Evolutionary conservation across 2,113 vertebrate genomes (phyloP).

Genomic region (Microcebus griseorufus): DNA sequence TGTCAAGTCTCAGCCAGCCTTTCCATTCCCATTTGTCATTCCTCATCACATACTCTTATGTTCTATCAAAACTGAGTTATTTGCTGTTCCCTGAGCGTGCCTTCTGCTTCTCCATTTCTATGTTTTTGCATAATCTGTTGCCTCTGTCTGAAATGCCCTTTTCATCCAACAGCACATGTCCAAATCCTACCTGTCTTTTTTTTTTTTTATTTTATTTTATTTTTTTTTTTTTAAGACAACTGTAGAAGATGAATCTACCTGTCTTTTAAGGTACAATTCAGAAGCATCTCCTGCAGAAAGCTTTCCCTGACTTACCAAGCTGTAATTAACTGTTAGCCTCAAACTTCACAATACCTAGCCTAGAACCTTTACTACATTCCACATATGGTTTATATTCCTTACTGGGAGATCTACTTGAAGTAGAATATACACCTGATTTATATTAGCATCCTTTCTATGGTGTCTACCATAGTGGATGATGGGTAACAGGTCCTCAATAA

Average conservation of each 20-base stretch:
- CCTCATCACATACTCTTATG: neutral
- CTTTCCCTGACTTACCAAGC: neutral
- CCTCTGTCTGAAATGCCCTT: constrained; percentile 31
- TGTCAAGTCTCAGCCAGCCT: neutral
- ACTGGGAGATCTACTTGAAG: neutral
- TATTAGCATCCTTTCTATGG: neutral
- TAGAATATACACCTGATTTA: neutral
- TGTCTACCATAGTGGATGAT: neutral
- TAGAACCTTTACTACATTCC: neutral
- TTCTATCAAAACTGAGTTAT: neutral
- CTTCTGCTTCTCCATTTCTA: neutral
- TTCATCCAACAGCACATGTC: neutral
- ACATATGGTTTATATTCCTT: constrained; percentile 14
- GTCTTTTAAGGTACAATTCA: neutral
- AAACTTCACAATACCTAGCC: neutral
- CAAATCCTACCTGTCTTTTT: neutral
- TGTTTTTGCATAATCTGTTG: neutral
- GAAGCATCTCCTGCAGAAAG: constrained; percentile 2
- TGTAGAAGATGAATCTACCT: no score
- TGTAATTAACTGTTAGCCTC: constrained; percentile 10
- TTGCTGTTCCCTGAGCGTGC: neutral
- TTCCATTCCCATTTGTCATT: neutral
- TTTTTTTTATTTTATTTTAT: no score
- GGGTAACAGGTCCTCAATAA: neutral
- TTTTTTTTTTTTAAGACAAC: no score